phyloP scores from a whole-genome alignment of 2,797 vertebrate species.

The Avahi laniger region DNA sequence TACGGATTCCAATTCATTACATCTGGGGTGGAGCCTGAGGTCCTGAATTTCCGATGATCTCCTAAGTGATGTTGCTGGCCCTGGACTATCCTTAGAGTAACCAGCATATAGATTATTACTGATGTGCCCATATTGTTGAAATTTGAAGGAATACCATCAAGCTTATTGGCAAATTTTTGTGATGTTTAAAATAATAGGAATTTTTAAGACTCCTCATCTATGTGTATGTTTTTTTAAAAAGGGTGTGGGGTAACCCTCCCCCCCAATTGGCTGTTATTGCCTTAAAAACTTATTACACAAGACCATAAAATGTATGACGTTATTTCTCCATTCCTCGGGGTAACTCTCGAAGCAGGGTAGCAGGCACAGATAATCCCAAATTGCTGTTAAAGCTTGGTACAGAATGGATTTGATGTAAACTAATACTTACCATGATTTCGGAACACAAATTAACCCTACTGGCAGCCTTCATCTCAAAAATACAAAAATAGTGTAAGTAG shows the following conservation, averaged over 20 bases:
- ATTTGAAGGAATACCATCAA: neutral
- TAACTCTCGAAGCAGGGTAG: neutral
- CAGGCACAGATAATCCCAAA: neutral
- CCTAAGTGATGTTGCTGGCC: neutral
- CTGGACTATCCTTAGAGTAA: neutral
- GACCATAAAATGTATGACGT: neutral
- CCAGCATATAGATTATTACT: neutral
- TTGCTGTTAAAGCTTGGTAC: neutral
- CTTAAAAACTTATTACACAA: neutral
- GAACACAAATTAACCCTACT: neutral
- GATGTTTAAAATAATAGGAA: neutral
- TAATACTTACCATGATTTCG: neutral
- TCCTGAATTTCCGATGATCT: neutral
- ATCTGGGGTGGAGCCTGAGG: neutral
- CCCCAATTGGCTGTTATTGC: neutral
- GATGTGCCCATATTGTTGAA: neutral
- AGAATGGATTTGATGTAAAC: neutral
- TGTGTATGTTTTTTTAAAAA: neutral
- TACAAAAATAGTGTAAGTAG: neutral
- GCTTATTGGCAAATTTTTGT: neutral
- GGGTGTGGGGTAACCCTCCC: neutral
- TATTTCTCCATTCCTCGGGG: neutral
- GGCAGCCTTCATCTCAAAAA: neutral
- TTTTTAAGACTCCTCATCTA: neutral
- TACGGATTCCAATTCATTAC: neutral